Conservation (phyloP, 2,113 vertebrate genomes). For the Thermophis baileyi region DNA sequence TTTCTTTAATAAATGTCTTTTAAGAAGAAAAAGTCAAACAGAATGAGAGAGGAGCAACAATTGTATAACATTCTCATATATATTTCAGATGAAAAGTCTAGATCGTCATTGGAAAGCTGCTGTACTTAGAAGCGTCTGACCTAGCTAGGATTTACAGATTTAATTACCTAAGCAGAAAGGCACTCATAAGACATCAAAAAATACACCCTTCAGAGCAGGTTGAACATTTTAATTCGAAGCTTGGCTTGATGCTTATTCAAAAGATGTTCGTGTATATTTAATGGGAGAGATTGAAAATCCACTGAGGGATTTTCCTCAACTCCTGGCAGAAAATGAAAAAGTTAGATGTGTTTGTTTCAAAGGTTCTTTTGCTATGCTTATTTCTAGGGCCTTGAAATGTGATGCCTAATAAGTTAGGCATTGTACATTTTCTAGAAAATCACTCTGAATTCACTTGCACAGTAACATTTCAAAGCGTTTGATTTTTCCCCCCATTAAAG, state of each 20-base stretch:
- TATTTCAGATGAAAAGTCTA: conserved; percentile 18
- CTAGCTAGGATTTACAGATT: conserved; percentile 18
- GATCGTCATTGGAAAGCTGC: conserved; percentile 1
- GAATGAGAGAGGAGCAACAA: background rate
- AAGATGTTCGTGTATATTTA: conserved; percentile 1
- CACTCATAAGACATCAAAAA: conserved; percentile 39
- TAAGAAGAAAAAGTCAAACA: background rate
- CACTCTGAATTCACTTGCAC: conserved; percentile 29
- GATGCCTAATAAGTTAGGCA: background rate
- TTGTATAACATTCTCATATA: background rate
- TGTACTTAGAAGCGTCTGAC: background rate
- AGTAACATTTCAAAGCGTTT: conserved; percentile 39
- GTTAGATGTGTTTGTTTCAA: conserved; percentile 11
- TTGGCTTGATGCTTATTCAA: conserved; percentile 17
- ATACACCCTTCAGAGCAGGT: background rate
- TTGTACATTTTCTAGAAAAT: conserved; percentile 32
- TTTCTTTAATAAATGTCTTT: background rate
- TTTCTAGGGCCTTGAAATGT: background rate
- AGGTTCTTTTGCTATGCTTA: conserved; percentile 32
- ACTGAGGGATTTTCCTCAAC: background rate
- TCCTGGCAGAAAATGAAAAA: background rate
- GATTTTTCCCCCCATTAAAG: conserved; percentile 46
- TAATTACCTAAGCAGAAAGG: conserved; percentile 28
- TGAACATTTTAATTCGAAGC: conserved; percentile 26
- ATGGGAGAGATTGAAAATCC: conserved; percentile 19